A percentile compares a stretch with the other conserved stretches of the same genome.
Evolutionary conservation across 2,113 vertebrate genomes (phyloP).

Genomic region (Catagonus wagneri): DNA sequence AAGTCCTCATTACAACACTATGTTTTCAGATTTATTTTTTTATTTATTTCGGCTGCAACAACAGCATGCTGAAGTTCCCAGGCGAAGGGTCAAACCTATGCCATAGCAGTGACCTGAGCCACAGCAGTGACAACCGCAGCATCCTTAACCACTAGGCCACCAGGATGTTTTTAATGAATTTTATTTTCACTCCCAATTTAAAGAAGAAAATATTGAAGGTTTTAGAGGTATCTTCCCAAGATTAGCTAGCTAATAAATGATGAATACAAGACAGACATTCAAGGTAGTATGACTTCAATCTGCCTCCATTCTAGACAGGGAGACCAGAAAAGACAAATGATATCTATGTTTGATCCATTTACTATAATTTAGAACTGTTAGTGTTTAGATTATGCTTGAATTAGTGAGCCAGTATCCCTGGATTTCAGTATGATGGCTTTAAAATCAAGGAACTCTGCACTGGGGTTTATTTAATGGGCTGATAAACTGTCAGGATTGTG

Average conservation of each 20-base stretch:
- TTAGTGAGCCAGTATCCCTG: conserved; percentile 79
- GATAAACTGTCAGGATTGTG: conserved; percentile 81
- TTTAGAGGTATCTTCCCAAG: neutral
- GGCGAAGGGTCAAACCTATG: too few relatives aligned
- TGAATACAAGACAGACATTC: neutral
- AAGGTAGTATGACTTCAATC: neutral
- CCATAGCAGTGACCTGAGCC: too few relatives aligned
- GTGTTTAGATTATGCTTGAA: conserved; percentile 80
- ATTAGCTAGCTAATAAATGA: neutral
- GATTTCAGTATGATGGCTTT: conserved; percentile 81
- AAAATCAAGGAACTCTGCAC: conserved; percentile 76
- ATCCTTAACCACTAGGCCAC: too few relatives aligned
- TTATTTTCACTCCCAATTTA: conserved; percentile 12
- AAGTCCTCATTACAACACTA: neutral
- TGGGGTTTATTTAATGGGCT: conserved; percentile 80
- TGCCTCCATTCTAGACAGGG: neutral
- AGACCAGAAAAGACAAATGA: conserved; percentile 12
- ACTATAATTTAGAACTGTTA: conserved; percentile 81
- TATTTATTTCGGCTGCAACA: neutral
- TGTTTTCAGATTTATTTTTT: neutral
- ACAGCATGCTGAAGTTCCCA: too few relatives aligned
- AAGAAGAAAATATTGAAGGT: conserved; percentile 22
- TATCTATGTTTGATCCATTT: conserved; percentile 77
- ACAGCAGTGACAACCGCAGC: too few relatives aligned
- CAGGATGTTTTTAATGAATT: too few relatives aligned